Base-by-base conservation (phyloP, 2,113 vertebrate genomes). In the Saccopteryx bilineata region DNA sequence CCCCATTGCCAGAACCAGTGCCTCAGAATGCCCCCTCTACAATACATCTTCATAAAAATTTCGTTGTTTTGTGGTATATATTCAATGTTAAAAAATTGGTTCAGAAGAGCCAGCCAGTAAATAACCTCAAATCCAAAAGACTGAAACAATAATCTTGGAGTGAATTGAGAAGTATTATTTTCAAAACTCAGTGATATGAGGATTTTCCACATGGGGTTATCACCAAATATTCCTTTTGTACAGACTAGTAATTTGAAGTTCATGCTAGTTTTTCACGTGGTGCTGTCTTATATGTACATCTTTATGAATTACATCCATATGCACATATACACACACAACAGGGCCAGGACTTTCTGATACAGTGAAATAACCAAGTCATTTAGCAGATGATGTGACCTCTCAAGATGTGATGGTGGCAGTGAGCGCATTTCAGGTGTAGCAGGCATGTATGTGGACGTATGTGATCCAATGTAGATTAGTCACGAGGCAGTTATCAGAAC, bases 311-410 rank as follows among this genome's bases (percentile, higher is more conserved):
- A 28, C 61, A 80, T 7, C 21, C 1, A 56, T 14, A 31, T 24
- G 33, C 5, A 26, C 1, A 56, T 14, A 31, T 24, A 48, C 1
- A 26, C 24, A 48, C 1, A 2, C 5, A 6, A 9, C 2, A 1
- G 3, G 5, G 39, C 39, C 39, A 39, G 39, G 69, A 58, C 50
- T 88, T 33, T 31, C 11, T 58, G 21, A 28, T n/a, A 11, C 1
- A 48, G 31, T 31, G 28, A 68, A 65, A 72, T 31, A 14, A 28
- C 26, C 46, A 66, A 18, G 52, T 6, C 31, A 9, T 24, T 24
- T 1, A 68, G 7, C 48, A 60, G n/a, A 60, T 28, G 21, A 52
- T 26, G 15, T 11, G 0, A 48, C 9, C 28, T 85, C 18, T 63
- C 15, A 52, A 39, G 54, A 17, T 3, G 3, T 13, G 39, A 3